phyloP scores from a whole-genome alignment of 2,113 vertebrate genomes.

The Chionis minor region DNA sequence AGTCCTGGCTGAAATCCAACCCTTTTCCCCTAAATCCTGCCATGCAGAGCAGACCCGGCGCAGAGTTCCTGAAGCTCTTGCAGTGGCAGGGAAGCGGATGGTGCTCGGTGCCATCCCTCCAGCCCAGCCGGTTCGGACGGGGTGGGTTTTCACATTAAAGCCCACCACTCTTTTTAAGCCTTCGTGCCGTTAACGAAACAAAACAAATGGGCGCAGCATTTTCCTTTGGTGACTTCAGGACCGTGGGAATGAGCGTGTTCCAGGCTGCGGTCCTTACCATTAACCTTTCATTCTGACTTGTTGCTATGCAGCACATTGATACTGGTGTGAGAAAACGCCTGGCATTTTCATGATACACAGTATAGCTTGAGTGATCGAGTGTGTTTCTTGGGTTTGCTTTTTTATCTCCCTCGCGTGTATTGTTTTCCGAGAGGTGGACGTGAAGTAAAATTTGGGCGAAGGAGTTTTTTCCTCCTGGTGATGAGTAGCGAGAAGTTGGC shows the following conservation, averaged over 20 bases:
- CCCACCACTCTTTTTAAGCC: neutral
- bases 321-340: constrained; percentile 29
- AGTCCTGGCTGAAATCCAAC: neutral
- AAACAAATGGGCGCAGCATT: neutral
- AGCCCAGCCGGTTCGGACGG: neutral
- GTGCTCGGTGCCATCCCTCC: neutral
- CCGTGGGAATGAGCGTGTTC: constrained; percentile 42
- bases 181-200: neutral
- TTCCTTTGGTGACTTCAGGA: constrained; percentile 32
- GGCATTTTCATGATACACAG: neutral
- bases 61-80: neutral
- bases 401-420: neutral
- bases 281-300: constrained; percentile 59
- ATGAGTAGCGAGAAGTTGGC: neutral
- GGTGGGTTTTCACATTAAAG: neutral
- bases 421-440: neutral
- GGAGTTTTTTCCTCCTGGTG: neutral
- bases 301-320: constrained; percentile 47
- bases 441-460: neutral
- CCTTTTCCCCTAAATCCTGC: neutral
- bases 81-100: neutral
- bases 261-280: neutral
- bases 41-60: neutral
- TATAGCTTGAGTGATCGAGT: neutral
- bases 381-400: neutral